Percentiles rank a stretch among this genome's conserved stretches.
These are phyloP conservation scores for Anoncus sp. DNA, from an alignment of 2,888 invertebrate genomes.

Conservation along the genomic window DNA sequence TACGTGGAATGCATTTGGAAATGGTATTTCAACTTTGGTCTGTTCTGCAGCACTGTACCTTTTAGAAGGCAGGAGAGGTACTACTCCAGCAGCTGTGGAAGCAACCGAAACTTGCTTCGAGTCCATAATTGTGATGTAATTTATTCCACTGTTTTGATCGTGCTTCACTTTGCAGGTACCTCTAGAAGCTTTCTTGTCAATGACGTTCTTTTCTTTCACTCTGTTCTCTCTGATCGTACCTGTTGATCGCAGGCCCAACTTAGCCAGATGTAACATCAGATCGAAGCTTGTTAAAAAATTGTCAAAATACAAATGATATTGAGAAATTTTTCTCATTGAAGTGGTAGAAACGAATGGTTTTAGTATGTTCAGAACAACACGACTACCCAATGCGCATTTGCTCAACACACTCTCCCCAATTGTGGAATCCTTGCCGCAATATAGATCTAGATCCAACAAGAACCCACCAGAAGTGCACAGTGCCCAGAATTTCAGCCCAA, in stretches of 20 bases:
- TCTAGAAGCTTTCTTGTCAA: slow-evolving; percentile 56
- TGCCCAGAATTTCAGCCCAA: slow-evolving; percentile 49
- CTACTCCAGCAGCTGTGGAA: slow-evolving; percentile 65
- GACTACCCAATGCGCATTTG: slow-evolving; percentile 34
- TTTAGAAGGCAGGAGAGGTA: slow-evolving; percentile 51
- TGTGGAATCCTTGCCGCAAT: slow-evolving; percentile 7
- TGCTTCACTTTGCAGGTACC: slow-evolving; percentile 59
- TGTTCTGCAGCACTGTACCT: too few relatives aligned
- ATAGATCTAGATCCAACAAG: slow-evolving; percentile 33
- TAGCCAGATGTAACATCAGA: slow-evolving; percentile 61
- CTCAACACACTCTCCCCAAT: not conserved
- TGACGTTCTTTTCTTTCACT: slow-evolving; percentile 53
- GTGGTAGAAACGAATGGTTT: slow-evolving; percentile 21
- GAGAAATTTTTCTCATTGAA: slow-evolving; percentile 27
- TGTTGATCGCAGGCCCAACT: slow-evolving; percentile 52
- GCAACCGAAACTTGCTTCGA: slow-evolving; percentile 64
- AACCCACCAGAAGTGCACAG: slow-evolving; percentile 44
- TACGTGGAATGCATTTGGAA: slow-evolving; percentile 56
- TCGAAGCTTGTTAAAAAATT: slow-evolving; percentile 61
- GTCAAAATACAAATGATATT: slow-evolving; percentile 63
- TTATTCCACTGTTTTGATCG: slow-evolving; percentile 63
- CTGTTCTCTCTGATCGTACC: slow-evolving; percentile 62
- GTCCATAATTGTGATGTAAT: slow-evolving; percentile 64
- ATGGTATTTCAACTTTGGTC: slow-evolving; percentile 56
- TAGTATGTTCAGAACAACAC: slow-evolving; percentile 51